Evolutionary conservation across 1,140 invertebrate species (phyloP).

Genomic region (Dendrolimus punctatus): DNA sequence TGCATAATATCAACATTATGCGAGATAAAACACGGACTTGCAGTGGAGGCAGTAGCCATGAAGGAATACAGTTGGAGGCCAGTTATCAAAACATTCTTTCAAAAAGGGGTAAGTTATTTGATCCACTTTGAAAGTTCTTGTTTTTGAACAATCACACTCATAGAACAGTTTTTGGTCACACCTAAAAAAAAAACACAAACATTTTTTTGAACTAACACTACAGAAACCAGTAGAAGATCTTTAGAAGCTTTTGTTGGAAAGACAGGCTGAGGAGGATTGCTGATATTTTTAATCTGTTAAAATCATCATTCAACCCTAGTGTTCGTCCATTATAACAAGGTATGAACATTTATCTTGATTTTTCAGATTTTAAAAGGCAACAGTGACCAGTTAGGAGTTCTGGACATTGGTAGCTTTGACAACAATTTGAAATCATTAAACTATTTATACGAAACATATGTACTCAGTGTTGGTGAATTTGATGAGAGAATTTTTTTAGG

Average conservation of each 20-base stretch:
- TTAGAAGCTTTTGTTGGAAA: no score
- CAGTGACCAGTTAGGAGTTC: constrained; percentile 76
- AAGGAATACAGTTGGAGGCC: constrained; percentile 92
- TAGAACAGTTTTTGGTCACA: no score
- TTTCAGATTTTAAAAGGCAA: constrained; percentile 76
- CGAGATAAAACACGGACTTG: constrained; percentile 83
- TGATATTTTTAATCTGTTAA: no score
- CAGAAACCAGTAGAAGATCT: no score
- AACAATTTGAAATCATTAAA: constrained; percentile 88
- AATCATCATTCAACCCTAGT: no score
- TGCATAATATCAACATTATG: constrained; percentile 91
- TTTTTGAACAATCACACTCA: no score
- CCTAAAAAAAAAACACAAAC: no score
- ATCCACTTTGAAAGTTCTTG: no score
- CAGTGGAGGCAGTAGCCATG: constrained; percentile 90
- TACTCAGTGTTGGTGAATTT: constrained; percentile 94
- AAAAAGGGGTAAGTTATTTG: constrained; percentile 75
- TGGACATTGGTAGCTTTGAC: constrained; percentile 84
- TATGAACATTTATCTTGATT: constrained; percentile 12
- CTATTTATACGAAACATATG: constrained; percentile 91
- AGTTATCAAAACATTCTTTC: constrained; percentile 86
- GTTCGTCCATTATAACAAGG: no score
- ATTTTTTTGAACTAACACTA: no score
- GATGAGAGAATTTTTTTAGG: constrained; percentile 96
- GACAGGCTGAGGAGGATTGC: no score